phyloP scores from a whole-genome alignment of 2,888 invertebrate genomes.

The Himalopsyche anomala region DNA sequence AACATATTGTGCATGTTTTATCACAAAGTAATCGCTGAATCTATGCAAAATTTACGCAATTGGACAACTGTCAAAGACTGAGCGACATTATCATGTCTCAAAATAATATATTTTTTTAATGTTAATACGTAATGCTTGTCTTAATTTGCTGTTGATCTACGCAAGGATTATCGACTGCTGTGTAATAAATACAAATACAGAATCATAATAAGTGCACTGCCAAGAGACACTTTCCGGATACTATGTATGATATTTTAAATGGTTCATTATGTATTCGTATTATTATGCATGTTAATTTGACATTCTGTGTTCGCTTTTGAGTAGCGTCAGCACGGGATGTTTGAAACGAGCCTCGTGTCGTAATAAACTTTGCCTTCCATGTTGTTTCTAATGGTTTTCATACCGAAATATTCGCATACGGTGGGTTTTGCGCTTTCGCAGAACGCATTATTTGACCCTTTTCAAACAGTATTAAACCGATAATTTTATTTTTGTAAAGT shows the following conservation, averaged over 20 bases:
- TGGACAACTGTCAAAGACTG: too few relatives aligned
- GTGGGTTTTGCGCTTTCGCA: background rate
- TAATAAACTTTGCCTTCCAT: slow-evolving; percentile 32
- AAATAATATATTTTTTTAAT: too few relatives aligned
- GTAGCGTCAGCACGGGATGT: background rate
- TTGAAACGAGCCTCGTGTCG: background rate
- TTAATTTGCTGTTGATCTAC: too few relatives aligned
- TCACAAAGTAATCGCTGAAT: too few relatives aligned
- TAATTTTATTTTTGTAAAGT: too few relatives aligned
- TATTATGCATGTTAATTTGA: slow-evolving; percentile 37
- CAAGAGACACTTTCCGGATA: background rate
- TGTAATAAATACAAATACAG: background rate
- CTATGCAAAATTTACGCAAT: too few relatives aligned
- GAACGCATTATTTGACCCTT: slow-evolving; percentile 1
- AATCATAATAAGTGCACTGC: background rate
- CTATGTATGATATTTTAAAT: background rate
- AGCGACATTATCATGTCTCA: too few relatives aligned
- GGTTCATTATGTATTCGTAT: slow-evolving; percentile 16
- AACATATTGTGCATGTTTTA: too few relatives aligned
- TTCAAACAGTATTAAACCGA: too few relatives aligned
- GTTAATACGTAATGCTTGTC: too few relatives aligned
- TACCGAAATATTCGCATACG: background rate
- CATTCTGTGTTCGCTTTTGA: background rate
- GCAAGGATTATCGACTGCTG: too few relatives aligned
- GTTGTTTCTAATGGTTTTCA: slow-evolving; percentile 22